Percentiles rank a stretch among this genome's conserved stretches.
Evolutionary conservation across 2,113 vertebrate species (phyloP).

Genomic region (Amazona vittata): DNA sequence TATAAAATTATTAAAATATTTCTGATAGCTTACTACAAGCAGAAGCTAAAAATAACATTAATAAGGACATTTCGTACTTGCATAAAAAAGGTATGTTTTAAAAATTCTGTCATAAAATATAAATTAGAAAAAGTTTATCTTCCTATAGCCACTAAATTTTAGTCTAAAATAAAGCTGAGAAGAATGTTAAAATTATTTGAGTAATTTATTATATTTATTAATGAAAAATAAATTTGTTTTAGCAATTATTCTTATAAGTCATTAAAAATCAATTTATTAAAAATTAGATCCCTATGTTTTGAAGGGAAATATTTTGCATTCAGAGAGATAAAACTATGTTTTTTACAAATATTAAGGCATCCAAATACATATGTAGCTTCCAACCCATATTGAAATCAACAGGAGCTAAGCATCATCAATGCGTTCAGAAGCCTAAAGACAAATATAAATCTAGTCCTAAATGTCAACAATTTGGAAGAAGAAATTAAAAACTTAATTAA

Average conservation of each 20-base stretch:
- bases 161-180: neutral
- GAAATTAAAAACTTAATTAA: neutral
- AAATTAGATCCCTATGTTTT: neutral
- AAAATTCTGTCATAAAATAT: neutral
- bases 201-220: neutral
- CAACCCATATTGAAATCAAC: neutral
- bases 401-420: neutral
- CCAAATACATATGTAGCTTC: neutral
- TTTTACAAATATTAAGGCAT: neutral
- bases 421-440: neutral
- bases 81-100: neutral
- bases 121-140: neutral
- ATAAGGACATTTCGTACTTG: neutral
- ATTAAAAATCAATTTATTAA: neutral
- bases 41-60: neutral
- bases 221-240: neutral
- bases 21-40: neutral
- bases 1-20: neutral
- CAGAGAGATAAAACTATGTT: neutral
- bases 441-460: neutral
- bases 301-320: neutral
- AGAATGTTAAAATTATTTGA: neutral
- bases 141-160: neutral
- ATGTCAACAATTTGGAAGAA: neutral
- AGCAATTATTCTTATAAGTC: neutral